These are phyloP conservation scores for Oopsacas minuta DNA, from an alignment of 37 sponge, comb jelly and placozoan genomes.

Conservation along the genomic window DNA sequence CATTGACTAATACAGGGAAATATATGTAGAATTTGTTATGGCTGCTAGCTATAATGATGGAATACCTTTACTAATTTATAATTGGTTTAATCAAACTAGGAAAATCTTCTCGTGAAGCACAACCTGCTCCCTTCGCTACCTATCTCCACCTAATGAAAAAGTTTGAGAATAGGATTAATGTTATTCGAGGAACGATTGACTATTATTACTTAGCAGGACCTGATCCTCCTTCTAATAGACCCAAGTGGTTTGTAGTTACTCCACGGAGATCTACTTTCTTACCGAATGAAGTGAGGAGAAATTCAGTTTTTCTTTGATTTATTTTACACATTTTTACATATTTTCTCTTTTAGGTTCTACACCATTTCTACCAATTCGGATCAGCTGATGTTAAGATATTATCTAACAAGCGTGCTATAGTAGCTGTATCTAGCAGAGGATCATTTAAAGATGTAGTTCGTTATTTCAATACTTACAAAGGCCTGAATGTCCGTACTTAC, in stretches of 20 bases:
- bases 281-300: neutral
- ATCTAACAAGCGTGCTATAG: neutral
- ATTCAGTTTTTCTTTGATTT: too few species aligned
- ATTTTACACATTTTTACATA: too few species aligned
- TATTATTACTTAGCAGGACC: slow-evolving; percentile 26
- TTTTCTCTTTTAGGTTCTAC: neutral
- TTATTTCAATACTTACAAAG: neutral
- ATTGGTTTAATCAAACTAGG: neutral
- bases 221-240: slow-evolving; percentile 31
- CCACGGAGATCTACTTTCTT: slow-evolving; percentile 4
- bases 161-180: slow-evolving; percentile 41
- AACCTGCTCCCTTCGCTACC: slow-evolving; percentile 33
- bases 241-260: slow-evolving; percentile 31
- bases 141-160: slow-evolving; percentile 34
- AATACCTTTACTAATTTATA: neutral
- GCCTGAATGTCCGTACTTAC: neutral
- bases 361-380: slow-evolving; percentile 6
- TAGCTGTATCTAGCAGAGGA: neutral
- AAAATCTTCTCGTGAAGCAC: slow-evolving; percentile 24
- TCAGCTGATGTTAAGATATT: neutral
- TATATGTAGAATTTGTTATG: neutral
- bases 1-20: neutral
- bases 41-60: neutral
- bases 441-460: neutral
- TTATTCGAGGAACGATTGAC: slow-evolving; percentile 46